Percentiles rank a stretch among this genome's conserved stretches.
phyloP scores from a whole-genome alignment of 2,888 invertebrate species.

The Oxytorus armatus region DNA sequence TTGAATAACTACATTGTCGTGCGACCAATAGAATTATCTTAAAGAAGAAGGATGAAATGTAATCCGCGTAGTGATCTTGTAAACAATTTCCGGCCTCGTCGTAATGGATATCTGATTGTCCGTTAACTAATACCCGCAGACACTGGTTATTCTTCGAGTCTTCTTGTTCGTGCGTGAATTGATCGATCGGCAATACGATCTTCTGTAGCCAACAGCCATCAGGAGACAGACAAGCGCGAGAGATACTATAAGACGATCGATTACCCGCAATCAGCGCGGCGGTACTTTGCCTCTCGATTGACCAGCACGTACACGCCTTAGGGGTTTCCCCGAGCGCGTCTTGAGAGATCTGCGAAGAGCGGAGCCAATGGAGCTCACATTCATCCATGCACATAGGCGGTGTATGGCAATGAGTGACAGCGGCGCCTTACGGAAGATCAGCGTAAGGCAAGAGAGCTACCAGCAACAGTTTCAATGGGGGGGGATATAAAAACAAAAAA shows the following conservation, averaged over 20 bases:
- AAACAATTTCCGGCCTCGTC: neutral
- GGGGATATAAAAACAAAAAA: conserved; percentile 36
- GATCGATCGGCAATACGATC: conserved; percentile 46
- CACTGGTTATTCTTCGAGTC: conserved; percentile 29
- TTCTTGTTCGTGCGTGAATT: no score
- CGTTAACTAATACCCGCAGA: conserved; percentile 15
- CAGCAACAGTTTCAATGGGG: conserved; percentile 40
- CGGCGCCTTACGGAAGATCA: conserved; percentile 54
- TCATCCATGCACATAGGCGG: conserved; percentile 14
- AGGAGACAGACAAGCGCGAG: conserved; percentile 53
- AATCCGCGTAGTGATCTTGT: neutral
- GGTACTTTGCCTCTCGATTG: conserved; percentile 56
- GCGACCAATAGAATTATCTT: no score
- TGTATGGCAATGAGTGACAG: conserved; percentile 53
- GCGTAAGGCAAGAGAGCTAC: conserved; percentile 30
- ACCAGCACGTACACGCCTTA: conserved; percentile 60
- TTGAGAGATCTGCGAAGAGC: conserved; percentile 40
- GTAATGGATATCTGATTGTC: neutral
- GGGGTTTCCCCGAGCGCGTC: conserved; percentile 45
- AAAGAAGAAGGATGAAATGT: no score
- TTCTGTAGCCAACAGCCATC: neutral
- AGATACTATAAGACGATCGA: conserved; percentile 65
- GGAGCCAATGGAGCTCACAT: conserved; percentile 38
- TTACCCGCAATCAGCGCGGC: conserved; percentile 33
- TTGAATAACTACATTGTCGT: no score